phyloP scores from a whole-genome alignment of 2,797 vertebrate species.

The Anisognathus igniventris region DNA sequence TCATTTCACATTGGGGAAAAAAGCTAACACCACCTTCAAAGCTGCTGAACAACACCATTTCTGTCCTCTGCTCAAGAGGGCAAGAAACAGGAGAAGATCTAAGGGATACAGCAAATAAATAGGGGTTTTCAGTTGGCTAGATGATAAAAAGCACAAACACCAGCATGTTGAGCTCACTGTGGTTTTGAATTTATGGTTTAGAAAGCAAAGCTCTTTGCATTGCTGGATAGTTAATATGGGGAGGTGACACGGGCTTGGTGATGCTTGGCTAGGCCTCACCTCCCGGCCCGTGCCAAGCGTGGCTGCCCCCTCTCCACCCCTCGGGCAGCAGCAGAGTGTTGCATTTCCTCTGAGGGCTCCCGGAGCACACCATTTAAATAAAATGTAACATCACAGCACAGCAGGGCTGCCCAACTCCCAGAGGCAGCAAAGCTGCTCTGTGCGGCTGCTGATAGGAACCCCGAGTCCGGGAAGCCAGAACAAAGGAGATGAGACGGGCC shows the following conservation, averaged over 20 bases:
- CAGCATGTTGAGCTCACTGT: neutral
- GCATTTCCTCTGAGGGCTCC: too few species aligned
- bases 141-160: neutral
- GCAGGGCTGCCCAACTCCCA: neutral
- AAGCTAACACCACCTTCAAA: neutral
- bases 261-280: neutral
- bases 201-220: neutral
- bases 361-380: too few species aligned
- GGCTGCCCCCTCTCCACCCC: too few species aligned
- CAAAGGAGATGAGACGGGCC: neutral
- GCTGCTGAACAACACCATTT: neutral
- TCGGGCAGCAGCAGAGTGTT: neutral
- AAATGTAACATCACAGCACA: neutral
- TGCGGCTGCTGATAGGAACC: neutral
- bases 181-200: neutral
- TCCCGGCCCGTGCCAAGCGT: too few species aligned
- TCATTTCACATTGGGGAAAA: neutral
- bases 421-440: neutral
- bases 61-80: neutral
- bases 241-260: neutral
- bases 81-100: neutral
- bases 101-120: neutral
- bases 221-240: neutral
- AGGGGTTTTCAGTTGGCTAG: neutral
- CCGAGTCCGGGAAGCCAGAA: neutral